These are phyloP conservation scores for Clepsis dumicolana DNA, from an alignment of 2,888 invertebrate species.

Conservation along the genomic window DNA sequence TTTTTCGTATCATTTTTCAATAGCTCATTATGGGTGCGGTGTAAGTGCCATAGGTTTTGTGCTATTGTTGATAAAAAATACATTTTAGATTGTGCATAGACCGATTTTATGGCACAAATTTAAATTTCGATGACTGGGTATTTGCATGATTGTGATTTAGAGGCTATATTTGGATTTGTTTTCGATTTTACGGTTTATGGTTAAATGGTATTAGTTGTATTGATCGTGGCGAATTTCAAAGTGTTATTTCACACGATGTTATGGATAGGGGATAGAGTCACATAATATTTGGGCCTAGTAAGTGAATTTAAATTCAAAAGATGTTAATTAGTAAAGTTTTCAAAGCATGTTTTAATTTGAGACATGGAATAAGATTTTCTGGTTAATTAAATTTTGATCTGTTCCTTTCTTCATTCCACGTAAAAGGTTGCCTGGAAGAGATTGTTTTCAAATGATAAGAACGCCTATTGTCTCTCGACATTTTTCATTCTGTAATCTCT, in stretches of 20 bases:
- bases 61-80: constrained; percentile 61
- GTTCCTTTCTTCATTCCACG: too few species aligned
- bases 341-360: too few species aligned
- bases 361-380: too few species aligned
- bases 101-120: constrained; percentile 82
- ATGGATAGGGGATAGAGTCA: too few species aligned
- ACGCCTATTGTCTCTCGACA: too few species aligned
- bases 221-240: constrained; percentile 32
- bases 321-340: too few species aligned
- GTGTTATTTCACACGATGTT: constrained; percentile 22
- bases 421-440: too few species aligned
- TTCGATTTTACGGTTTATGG: constrained; percentile 60
- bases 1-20: constrained; percentile 86
- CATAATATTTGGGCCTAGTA: constrained; percentile 4
- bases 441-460: too few species aligned
- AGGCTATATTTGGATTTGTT: constrained; percentile 65
- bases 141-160: constrained; percentile 85
- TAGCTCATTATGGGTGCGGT: constrained; percentile 81
- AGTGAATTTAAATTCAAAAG: not conserved
- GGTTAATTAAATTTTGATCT: too few species aligned
- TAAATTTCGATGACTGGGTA: constrained; percentile 77
- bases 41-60: constrained; percentile 74
- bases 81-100: constrained; percentile 70
- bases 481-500: too few species aligned
- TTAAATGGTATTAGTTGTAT: constrained; percentile 21